These are phyloP conservation scores for Meteorus cinctellus DNA, from an alignment of 2,888 invertebrate genomes.

Conservation along the genomic window DNA sequence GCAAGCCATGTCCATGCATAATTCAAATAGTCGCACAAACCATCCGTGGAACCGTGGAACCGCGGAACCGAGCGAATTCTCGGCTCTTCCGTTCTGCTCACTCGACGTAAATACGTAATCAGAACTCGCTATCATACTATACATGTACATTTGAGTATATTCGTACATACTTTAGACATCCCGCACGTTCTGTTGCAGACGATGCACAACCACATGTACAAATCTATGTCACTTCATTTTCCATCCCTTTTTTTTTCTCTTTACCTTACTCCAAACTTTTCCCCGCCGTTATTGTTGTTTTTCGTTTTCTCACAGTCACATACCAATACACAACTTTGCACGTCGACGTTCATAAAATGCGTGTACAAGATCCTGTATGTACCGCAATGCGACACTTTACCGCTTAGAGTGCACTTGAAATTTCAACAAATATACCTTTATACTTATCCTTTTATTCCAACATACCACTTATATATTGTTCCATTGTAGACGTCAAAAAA, in stretches of 20 bases:
- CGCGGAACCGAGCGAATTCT: slow-evolving; percentile 64
- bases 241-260: slow-evolving; percentile 36
- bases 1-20: slow-evolving; percentile 73
- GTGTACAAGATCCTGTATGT: slow-evolving; percentile 56
- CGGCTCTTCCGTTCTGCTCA: slow-evolving; percentile 41
- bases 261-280: slow-evolving; percentile 28
- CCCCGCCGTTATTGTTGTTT: neutral
- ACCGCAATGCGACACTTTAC: slow-evolving; percentile 63
- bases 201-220: neutral
- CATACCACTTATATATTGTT: neutral
- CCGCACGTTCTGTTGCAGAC: neutral
- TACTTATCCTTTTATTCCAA: neutral
- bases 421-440: slow-evolving; percentile 6
- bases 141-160: slow-evolving; percentile 7
- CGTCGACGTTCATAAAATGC: slow-evolving; percentile 59
- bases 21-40: slow-evolving; percentile 71
- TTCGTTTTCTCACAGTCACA: slow-evolving; percentile 42
- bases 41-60: slow-evolving; percentile 60
- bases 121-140: slow-evolving; percentile 64
- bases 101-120: slow-evolving; percentile 72
- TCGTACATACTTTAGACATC: neutral
- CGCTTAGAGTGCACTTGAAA: slow-evolving; percentile 15
- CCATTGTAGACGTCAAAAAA: no score
- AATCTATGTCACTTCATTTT: neutral
- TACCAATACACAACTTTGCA: slow-evolving; percentile 63